These are phyloP conservation scores for Sminthopsis crassicaudata DNA, from an alignment of 2,113 vertebrate species.

Conservation along the genomic window DNA sequence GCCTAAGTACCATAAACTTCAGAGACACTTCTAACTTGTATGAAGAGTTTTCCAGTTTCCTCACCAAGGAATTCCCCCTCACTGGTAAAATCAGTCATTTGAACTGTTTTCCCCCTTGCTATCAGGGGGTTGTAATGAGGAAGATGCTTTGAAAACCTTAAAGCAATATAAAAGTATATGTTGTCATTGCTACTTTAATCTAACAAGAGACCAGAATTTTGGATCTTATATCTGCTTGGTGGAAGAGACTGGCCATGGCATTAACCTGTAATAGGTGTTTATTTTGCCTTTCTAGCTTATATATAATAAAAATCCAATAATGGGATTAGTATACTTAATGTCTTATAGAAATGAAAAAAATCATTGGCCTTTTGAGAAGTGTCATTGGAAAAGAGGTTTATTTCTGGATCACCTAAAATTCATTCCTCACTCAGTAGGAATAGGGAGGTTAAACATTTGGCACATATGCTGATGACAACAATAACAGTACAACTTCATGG, in stretches of 20 bases:
- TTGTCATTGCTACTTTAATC: slow-evolving; percentile 30
- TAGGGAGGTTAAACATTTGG: slow-evolving; percentile 26
- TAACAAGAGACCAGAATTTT: background rate
- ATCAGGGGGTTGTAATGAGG: background rate
- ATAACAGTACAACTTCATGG: background rate
- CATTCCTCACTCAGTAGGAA: slow-evolving; percentile 44
- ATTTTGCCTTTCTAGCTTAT: background rate
- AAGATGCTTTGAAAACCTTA: background rate
- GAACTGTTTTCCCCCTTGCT: background rate
- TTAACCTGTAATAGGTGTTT: slow-evolving; percentile 14
- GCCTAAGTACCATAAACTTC: background rate
- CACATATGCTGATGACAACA: background rate
- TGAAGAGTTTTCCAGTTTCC: background rate
- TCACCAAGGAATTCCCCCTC: background rate
- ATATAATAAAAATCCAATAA: slow-evolving; percentile 26
- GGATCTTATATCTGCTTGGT: background rate
- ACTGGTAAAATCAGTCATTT: background rate
- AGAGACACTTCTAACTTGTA: background rate
- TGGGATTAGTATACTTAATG: background rate
- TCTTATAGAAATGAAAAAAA: background rate
- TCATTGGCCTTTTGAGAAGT: slow-evolving; percentile 34
- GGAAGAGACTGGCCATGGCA: slow-evolving; percentile 5
- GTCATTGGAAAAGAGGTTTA: slow-evolving; percentile 21
- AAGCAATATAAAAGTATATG: background rate
- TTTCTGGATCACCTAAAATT: slow-evolving; percentile 47